Evolutionary conservation across 2,113 vertebrate species (phyloP).

Genomic region (Gnathonemus longibarbis): DNA sequence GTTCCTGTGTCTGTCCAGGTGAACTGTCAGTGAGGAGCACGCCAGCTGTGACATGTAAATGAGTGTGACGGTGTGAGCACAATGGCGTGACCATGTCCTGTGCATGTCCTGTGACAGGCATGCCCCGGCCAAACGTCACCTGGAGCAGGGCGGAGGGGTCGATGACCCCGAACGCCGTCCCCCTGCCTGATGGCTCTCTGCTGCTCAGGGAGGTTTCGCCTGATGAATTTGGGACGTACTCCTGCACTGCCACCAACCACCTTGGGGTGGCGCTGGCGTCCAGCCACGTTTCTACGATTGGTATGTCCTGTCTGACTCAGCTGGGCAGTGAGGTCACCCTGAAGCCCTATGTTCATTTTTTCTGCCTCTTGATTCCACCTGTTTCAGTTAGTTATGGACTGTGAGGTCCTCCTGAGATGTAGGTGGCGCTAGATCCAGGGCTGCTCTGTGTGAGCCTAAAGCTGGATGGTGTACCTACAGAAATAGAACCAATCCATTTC

Average conservation of each 20-base stretch:
- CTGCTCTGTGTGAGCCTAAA: not conserved
- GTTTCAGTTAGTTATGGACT: not conserved
- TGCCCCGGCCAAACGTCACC: slow-evolving; percentile 63
- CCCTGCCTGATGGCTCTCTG: slow-evolving; percentile 65
- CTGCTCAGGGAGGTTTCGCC: slow-evolving; percentile 65
- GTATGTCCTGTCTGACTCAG: slow-evolving; percentile 48
- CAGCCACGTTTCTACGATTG: slow-evolving; percentile 55
- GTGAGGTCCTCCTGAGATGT: not conserved
- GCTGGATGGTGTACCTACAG: not conserved
- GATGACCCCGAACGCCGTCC: slow-evolving; percentile 35
- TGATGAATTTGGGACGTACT: slow-evolving; percentile 64
- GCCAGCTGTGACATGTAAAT: not conserved
- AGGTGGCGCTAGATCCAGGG: not conserved
- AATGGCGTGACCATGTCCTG: not conserved
- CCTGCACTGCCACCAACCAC: slow-evolving; percentile 66
- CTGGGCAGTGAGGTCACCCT: not conserved
- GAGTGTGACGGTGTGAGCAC: not conserved
- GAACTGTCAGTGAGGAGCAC: not conserved
- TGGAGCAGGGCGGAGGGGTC: slow-evolving; percentile 63
- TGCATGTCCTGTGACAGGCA: slow-evolving; percentile 54
- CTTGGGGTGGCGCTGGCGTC: slow-evolving; percentile 63
- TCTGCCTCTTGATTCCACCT: not conserved
- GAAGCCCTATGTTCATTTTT: not conserved
- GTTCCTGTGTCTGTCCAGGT: not conserved
- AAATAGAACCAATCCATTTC: not conserved